A percentile compares a stretch with the other conserved stretches of the same genome.
Evolutionary conservation across 2,113 vertebrate genomes (phyloP).

Genomic region (Nyctibius bracteatus): DNA sequence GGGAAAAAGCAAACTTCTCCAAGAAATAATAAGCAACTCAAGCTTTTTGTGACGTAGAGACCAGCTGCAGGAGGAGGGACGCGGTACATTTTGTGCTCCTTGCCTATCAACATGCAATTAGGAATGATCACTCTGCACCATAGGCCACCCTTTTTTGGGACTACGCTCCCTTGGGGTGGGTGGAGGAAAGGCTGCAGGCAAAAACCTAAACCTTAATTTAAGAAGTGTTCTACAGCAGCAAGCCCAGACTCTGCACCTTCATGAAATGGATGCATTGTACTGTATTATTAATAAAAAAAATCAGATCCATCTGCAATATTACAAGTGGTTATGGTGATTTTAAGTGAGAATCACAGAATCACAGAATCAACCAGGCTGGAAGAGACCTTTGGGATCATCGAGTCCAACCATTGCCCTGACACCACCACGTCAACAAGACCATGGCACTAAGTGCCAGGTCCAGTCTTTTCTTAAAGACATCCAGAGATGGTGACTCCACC

Average conservation of each 20-base stretch:
- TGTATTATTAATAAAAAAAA: not conserved
- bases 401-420: no score
- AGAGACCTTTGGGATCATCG: no score
- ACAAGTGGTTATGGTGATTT: not conserved
- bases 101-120: not conserved
- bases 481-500: no score
- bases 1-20: constrained; percentile 16
- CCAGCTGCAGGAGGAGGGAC: not conserved
- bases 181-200: not conserved
- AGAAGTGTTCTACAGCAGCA: fast-evolving
- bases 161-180: not conserved
- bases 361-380: no score
- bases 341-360: no score
- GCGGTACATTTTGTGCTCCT: not conserved
- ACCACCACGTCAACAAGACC: no score
- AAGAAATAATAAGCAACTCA: not conserved
- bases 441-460: no score
- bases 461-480: no score
- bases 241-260: not conserved
- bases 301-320: not conserved
- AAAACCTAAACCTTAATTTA: not conserved
- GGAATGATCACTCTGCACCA: not conserved
- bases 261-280: not conserved
- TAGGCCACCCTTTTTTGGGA: not conserved
- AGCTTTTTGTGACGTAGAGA: not conserved